These are phyloP conservation scores for Branchinecta sandiegonensis DNA, from an alignment of 2,888 invertebrate genomes.

Conservation along the genomic window DNA sequence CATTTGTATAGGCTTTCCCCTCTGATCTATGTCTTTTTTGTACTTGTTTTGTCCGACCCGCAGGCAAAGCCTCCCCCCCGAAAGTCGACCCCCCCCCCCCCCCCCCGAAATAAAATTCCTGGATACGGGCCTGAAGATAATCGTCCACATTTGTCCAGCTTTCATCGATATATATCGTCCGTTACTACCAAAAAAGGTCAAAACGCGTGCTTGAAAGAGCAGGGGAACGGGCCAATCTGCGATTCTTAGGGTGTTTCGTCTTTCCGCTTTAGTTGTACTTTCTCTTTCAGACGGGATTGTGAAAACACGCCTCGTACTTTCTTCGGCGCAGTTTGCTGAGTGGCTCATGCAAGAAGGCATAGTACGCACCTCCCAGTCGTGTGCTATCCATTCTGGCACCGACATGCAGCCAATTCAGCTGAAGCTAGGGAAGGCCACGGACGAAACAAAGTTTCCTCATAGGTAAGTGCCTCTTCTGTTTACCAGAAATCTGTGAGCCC, in stretches of 20 bases:
- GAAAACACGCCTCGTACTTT: conserved; percentile 62
- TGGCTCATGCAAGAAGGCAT: conserved; percentile 77
- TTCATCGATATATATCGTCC: no score
- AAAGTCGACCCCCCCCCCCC: no score
- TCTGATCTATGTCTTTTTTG: no score
- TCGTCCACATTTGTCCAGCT: no score
- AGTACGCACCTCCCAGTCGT: conserved; percentile 61
- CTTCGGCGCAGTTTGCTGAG: conserved; percentile 70
- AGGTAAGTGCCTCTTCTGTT: conserved; percentile 17
- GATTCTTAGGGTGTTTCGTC: not conserved
- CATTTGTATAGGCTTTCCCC: no score
- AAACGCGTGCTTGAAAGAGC: no score
- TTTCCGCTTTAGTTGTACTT: conserved; percentile 13
- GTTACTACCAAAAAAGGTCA: no score
- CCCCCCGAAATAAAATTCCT: no score
- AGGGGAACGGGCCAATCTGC: not conserved
- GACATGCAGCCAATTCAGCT: conserved; percentile 42
- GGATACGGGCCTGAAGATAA: no score
- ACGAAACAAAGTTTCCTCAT: conserved; percentile 59
- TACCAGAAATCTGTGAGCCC: no score
- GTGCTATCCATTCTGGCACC: conserved; percentile 44
- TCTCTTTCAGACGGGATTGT: conserved; percentile 52
- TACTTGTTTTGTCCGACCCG: no score
- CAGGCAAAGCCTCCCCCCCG: no score
- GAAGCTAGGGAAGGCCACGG: conserved; percentile 72